A percentile compares a stretch with the other conserved stretches of the same genome.
phyloP scores from a whole-genome alignment of 2,888 invertebrate species.

The Dioctria rufipes region DNA sequence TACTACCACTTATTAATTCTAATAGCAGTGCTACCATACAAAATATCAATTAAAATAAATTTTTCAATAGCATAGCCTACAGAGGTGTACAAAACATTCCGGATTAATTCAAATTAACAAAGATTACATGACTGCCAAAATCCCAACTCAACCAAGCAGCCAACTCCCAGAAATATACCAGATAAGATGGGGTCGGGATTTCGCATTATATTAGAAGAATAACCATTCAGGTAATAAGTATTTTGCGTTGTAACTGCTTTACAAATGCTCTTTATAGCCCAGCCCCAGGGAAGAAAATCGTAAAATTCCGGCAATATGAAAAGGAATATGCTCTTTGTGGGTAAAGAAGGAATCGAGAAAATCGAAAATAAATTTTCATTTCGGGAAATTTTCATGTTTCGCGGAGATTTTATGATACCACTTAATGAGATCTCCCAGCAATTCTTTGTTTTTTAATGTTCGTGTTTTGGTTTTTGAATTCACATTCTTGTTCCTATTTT shows the following conservation, averaged over 20 bases:
- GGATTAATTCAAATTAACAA: no score
- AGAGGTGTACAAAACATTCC: no score
- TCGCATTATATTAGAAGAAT: slow-evolving; percentile 21
- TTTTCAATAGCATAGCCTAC: no score
- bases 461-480: no score
- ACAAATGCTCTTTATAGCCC: slow-evolving; percentile 18
- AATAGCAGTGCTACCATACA: no score
- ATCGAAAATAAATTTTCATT: slow-evolving; percentile 56
- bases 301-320: slow-evolving; percentile 2
- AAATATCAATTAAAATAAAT: no score
- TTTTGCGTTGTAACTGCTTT: slow-evolving; percentile 33
- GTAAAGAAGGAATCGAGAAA: slow-evolving; percentile 12
- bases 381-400: slow-evolving; percentile 55
- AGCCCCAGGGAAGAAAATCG: slow-evolving; percentile 19
- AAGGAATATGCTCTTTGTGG: slow-evolving; percentile 1
- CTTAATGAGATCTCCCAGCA: slow-evolving; percentile 53
- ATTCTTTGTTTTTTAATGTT: slow-evolving; percentile 9
- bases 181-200: neutral
- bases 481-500: no score
- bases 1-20: no score
- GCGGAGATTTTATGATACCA: slow-evolving; percentile 53
- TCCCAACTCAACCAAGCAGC: no score
- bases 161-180: no score
- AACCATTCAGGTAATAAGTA: slow-evolving; percentile 30
- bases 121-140: no score